A percentile compares a stretch with the other conserved stretches of the same genome.
These are phyloP conservation scores for Stenotaenia linearis DNA, from an alignment of 2,888 invertebrate species.

Conservation along the genomic window DNA sequence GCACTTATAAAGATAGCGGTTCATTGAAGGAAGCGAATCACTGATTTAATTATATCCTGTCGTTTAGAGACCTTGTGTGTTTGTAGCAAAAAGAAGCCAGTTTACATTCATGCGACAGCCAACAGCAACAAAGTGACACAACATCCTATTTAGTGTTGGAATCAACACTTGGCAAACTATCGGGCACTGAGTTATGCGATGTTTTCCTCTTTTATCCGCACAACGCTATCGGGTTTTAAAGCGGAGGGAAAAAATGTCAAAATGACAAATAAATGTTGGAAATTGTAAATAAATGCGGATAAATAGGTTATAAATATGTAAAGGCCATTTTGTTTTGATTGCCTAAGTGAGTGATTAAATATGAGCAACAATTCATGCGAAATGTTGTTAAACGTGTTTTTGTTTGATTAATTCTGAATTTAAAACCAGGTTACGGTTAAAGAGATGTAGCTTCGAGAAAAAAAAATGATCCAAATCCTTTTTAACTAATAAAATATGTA, in stretches of 20 bases:
- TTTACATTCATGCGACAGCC: slow-evolving; percentile 26
- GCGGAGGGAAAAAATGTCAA: neutral
- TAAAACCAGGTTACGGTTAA: neutral
- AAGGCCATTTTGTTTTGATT: neutral
- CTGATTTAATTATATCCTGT: slow-evolving; percentile 17
- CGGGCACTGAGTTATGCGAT: neutral
- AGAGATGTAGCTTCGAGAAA: neutral
- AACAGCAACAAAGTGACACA: slow-evolving; percentile 19
- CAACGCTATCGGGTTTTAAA: neutral
- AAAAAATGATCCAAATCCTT: neutral
- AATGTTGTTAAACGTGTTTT: neutral
- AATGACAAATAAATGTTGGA: neutral
- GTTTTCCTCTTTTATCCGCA: neutral
- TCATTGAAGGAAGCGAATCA: slow-evolving; percentile 9
- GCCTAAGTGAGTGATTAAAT: neutral
- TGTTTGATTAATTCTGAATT: neutral
- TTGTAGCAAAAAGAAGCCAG: slow-evolving; percentile 10
- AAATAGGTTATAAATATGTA: neutral
- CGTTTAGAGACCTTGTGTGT: neutral
- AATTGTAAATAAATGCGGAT: neutral
- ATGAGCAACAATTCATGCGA: neutral
- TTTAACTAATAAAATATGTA: neutral
- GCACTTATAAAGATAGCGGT: slow-evolving; percentile 20
- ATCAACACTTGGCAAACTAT: neutral
- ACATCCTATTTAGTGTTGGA: slow-evolving; percentile 12